phyloP scores from a whole-genome alignment of 2,888 invertebrate genomes.

The Perdita meconis region DNA sequence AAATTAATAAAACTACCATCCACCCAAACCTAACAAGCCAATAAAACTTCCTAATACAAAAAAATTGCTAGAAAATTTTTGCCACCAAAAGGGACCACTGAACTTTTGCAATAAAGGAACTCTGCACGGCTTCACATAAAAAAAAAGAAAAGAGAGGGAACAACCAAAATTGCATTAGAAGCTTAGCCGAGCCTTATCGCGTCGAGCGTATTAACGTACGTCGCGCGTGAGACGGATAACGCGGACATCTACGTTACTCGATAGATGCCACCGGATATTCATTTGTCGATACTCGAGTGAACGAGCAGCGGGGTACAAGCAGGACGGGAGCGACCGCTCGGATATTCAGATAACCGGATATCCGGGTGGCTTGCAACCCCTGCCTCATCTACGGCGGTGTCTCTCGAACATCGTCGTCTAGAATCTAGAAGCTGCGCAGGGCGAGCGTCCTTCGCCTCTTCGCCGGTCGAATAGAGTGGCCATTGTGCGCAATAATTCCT shows the following conservation, averaged over 20 bases:
- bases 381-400: conserved; percentile 22
- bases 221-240: conserved; percentile 33
- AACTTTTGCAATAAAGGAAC: no score
- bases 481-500: conserved; percentile 66
- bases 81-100: no score
- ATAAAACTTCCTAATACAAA: no score
- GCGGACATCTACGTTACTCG: conserved; percentile 33
- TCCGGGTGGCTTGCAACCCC: conserved; percentile 44
- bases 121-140: no score
- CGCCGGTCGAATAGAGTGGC: conserved; percentile 46
- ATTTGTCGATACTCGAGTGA: conserved; percentile 54
- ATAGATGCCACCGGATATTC: conserved; percentile 53
- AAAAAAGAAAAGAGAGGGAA: neutral
- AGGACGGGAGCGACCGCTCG: conserved; percentile 46
- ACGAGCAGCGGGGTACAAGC: conserved; percentile 42
- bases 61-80: no score
- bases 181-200: conserved; percentile 8
- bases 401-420: conserved; percentile 35
- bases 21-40: no score
- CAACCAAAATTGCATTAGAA: neutral
- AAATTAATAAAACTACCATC: no score
- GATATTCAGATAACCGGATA: conserved; percentile 59
- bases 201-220: conserved; percentile 23
- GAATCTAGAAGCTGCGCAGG: conserved; percentile 21
- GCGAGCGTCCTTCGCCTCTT: conserved; percentile 37